Evolutionary conservation across 30 jellyfish, hydroid and myxozoan genomes (phyloP).

Genomic region (Pelagia noctiluca): DNA sequence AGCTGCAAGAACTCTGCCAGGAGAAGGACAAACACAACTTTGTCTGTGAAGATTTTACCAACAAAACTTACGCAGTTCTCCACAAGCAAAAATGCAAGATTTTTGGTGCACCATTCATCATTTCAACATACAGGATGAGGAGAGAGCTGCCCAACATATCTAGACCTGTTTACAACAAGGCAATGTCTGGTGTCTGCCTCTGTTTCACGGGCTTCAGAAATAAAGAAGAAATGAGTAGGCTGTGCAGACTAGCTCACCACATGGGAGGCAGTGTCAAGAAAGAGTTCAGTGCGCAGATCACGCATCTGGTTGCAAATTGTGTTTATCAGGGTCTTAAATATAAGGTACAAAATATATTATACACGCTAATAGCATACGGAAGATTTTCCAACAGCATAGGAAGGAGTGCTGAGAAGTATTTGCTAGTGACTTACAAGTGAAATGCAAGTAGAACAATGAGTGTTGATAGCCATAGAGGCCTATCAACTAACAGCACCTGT

Average conservation of each 20-base stretch:
- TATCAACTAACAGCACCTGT: too few relatives aligned
- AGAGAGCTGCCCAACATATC: constrained; percentile 78
- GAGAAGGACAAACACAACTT: constrained; percentile 75
- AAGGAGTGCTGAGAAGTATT: background rate
- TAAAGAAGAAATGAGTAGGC: constrained; percentile 86
- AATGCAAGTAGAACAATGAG: too few relatives aligned
- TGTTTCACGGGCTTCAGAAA: constrained; percentile 98
- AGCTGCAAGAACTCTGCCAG: constrained; percentile 49
- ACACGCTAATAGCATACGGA: background rate
- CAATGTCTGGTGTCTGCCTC: constrained; percentile 96
- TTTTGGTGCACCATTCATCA: constrained; percentile 92
- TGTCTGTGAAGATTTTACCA: constrained; percentile 85
- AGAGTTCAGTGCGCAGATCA: constrained; percentile 92
- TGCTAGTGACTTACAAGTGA: background rate
- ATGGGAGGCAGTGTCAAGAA: constrained; percentile 99
- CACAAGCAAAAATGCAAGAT: constrained; percentile 83
- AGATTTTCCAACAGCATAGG: background rate
- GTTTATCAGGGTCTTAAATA: constrained; percentile 91
- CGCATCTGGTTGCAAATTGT: constrained; percentile 93
- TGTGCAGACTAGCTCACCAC: constrained; percentile 92
- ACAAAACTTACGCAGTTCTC: constrained; percentile 61
- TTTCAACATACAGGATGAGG: constrained; percentile 44
- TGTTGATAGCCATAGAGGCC: too few relatives aligned
- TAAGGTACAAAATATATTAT: constrained; percentile 55
- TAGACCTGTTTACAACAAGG: constrained; percentile 89